phyloP scores from a whole-genome alignment of 1,140 invertebrate species.

The Hydropsyche tenuis region DNA sequence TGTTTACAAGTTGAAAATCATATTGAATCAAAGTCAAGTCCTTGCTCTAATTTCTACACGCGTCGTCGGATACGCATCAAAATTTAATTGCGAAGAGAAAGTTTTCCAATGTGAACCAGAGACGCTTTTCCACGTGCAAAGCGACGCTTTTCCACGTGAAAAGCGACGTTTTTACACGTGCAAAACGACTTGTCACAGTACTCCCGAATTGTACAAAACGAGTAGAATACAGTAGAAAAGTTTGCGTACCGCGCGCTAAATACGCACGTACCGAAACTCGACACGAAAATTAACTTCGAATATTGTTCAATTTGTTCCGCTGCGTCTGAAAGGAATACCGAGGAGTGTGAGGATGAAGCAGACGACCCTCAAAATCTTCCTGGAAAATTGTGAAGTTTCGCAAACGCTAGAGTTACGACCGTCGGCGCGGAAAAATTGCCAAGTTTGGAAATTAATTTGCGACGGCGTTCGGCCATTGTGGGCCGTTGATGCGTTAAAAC shows the following conservation, averaged over 20 bases:
- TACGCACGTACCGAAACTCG: neutral
- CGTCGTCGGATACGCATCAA: neutral
- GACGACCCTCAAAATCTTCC: too few relatives aligned
- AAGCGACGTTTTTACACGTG: too few relatives aligned
- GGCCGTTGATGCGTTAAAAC: too few relatives aligned
- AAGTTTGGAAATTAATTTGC: too few relatives aligned
- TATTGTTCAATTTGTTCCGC: constrained; percentile 14
- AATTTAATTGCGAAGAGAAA: neutral
- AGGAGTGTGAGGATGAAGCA: neutral
- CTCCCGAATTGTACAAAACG: too few relatives aligned
- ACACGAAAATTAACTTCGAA: constrained; percentile 4
- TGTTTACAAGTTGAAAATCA: neutral
- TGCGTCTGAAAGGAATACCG: neutral
- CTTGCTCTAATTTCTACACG: neutral
- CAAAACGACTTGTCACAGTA: too few relatives aligned
- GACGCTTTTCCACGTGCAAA: neutral
- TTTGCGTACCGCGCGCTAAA: neutral
- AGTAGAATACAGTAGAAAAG: too few relatives aligned
- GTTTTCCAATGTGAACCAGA: neutral
- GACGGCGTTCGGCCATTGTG: too few relatives aligned
- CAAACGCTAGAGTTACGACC: too few relatives aligned
- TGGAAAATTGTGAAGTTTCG: too few relatives aligned
- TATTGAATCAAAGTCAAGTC: constrained; percentile 1
- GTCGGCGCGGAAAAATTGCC: too few relatives aligned
- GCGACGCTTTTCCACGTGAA: neutral